These are phyloP conservation scores for Mustelus asterias DNA, from an alignment of 2,113 vertebrate genomes.

Conservation along the genomic window DNA sequence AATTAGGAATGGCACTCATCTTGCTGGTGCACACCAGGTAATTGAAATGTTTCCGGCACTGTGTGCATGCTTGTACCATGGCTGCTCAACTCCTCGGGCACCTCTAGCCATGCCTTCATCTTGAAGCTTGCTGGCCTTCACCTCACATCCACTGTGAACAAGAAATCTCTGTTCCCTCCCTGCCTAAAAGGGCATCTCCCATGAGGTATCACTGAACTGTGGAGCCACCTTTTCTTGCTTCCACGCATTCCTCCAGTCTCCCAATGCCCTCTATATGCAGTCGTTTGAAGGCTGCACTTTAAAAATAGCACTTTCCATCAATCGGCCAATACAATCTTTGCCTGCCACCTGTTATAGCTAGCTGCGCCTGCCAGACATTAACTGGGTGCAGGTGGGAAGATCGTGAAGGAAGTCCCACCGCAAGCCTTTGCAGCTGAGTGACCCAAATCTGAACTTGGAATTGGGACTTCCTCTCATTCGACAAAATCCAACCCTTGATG, in stretches of 20 bases:
- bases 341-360: not conserved
- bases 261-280: not conserved
- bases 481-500: not conserved
- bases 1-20: not conserved
- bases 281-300: not conserved
- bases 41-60: not conserved
- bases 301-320: no score
- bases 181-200: not conserved
- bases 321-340: no score
- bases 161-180: not conserved
- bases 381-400: not conserved
- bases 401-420: not conserved
- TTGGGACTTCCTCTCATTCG: not conserved
- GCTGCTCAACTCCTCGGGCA: not conserved
- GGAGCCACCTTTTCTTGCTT: not conserved
- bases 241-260: not conserved
- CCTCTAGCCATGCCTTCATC: no score
- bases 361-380: not conserved
- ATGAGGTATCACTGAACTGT: not conserved
- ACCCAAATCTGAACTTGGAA: not conserved
- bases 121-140: no score
- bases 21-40: not conserved
- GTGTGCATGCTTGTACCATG: not conserved
- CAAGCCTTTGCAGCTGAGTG: not conserved
- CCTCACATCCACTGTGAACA: not conserved